Evolutionary conservation across 1,140 invertebrate species (phyloP).

Genomic region (Trachymyrmex septentrionalis): DNA sequence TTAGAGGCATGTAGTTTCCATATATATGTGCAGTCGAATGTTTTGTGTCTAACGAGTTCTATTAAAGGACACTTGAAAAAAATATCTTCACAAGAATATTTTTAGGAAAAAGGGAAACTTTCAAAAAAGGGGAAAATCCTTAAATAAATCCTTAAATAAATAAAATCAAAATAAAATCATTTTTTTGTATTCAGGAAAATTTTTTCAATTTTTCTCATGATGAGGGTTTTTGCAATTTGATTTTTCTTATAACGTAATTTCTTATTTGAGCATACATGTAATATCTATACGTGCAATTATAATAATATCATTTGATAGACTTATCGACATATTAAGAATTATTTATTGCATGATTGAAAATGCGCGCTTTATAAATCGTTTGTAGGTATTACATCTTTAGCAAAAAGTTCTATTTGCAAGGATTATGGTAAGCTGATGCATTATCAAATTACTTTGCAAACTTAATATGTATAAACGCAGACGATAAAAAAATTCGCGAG

Average conservation of each 20-base stretch:
- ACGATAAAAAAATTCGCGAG: conserved; percentile 17
- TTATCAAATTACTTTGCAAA: conserved; percentile 24
- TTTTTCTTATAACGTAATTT: no score
- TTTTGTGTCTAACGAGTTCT: background rate
- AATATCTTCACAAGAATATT: no score
- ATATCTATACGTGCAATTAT: background rate
- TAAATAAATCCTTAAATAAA: no score
- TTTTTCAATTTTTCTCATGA: no score
- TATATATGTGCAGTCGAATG: background rate
- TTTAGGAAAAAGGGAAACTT: no score
- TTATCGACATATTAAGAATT: no score
- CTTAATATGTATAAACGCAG: background rate
- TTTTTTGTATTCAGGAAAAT: no score
- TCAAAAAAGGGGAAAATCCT: no score
- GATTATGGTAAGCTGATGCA: background rate
- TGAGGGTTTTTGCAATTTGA: no score
- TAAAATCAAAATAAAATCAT: no score
- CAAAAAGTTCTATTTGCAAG: background rate
- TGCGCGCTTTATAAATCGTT: background rate
- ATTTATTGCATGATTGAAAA: background rate
- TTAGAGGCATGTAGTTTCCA: background rate
- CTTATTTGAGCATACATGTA: background rate
- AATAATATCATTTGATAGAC: no score
- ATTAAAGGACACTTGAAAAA: background rate
- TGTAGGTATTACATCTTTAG: background rate